Evolutionary conservation across 2,797 vertebrate species (phyloP).

Genomic region (Otolemur crassicaudatus): DNA sequence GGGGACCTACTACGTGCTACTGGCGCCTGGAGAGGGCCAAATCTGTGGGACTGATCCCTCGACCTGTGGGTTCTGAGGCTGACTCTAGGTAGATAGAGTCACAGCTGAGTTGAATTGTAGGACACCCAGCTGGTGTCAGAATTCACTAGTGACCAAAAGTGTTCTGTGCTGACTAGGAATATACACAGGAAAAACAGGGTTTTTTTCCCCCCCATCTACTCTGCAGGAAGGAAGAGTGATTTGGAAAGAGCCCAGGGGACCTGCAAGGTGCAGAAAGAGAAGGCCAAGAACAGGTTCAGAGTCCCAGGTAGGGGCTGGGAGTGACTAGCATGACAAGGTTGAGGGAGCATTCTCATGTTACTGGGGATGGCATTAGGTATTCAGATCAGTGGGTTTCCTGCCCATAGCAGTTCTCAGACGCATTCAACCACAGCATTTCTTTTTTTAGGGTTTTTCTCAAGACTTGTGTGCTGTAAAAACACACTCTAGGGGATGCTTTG

Average conservation of each 20-base stretch:
- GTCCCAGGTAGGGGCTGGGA: background rate
- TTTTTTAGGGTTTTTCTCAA: slow-evolving; percentile 8
- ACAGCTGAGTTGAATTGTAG: background rate
- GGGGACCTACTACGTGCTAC: background rate
- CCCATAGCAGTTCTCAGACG: background rate
- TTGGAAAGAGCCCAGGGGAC: background rate
- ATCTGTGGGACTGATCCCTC: background rate
- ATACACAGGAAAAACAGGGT: background rate
- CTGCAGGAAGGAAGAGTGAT: background rate
- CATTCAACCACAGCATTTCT: background rate
- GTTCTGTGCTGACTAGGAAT: background rate
- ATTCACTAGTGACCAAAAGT: background rate
- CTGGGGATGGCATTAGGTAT: rapidly evolving
- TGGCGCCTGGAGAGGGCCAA: background rate
- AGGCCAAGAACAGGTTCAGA: background rate
- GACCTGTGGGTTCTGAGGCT: too few relatives aligned
- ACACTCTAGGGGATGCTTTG: background rate
- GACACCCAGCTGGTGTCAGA: background rate
- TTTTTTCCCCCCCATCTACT: background rate
- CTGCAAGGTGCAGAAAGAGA: background rate
- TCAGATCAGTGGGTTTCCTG: background rate
- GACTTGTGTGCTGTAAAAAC: background rate
- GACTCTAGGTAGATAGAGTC: background rate
- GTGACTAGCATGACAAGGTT: background rate
- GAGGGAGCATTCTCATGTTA: background rate